phyloP scores from a whole-genome alignment of 2,888 invertebrate species.

The Cataglyphis rosenhaueri region DNA sequence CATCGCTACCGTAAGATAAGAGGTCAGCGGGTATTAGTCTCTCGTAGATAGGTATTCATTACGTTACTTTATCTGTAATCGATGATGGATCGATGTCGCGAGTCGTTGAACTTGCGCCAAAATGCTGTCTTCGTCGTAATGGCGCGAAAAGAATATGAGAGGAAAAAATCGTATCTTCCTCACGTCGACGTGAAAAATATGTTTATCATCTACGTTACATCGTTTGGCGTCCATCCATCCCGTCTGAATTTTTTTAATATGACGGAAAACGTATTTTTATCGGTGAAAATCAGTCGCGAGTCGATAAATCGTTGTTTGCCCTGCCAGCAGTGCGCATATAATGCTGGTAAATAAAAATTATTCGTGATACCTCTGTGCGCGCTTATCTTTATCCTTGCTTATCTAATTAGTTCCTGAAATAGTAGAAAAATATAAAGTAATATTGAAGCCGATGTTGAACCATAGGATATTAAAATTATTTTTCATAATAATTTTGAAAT shows the following conservation, averaged over 20 bases:
- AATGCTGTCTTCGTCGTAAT: not conserved
- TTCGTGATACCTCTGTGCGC: not conserved
- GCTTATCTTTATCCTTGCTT: not conserved
- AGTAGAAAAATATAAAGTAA: not conserved
- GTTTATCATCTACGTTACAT: constrained; percentile 34
- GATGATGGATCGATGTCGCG: constrained; percentile 17
- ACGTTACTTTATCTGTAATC: constrained; percentile 32
- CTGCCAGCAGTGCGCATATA: not conserved
- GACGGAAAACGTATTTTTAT: constrained; percentile 42
- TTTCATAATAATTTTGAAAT: not conserved
- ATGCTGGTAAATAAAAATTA: constrained; percentile 2
- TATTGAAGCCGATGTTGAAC: not conserved
- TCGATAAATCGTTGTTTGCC: constrained; percentile 3
- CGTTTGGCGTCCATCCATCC: constrained; percentile 36
- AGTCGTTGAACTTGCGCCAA: constrained; percentile 44
- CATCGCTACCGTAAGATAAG: constrained; percentile 9
- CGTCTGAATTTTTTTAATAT: constrained; percentile 40
- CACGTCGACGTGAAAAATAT: constrained; percentile 33
- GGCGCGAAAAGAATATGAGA: not conserved
- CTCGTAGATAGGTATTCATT: constrained; percentile 28
- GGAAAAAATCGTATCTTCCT: not conserved
- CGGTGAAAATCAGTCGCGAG: constrained; percentile 12
- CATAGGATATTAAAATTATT: not conserved
- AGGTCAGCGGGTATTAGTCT: not conserved
- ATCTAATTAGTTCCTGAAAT: not conserved